phyloP scores from a whole-genome alignment of 2,888 invertebrate genomes.

The Drosophila mulleri region DNA sequence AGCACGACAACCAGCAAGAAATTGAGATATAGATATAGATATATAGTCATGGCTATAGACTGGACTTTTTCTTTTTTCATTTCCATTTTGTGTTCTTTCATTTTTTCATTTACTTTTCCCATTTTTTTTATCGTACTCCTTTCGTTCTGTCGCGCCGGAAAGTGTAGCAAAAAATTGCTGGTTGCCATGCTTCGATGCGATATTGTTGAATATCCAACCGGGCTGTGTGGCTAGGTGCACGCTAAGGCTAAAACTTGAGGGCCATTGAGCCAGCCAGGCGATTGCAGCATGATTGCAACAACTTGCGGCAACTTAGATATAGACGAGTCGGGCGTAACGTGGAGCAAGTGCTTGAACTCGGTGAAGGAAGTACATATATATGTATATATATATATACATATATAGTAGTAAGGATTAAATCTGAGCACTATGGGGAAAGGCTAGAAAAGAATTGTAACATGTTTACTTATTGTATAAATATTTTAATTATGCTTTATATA shows the following conservation, averaged over 20 bases:
- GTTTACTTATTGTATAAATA: too few relatives aligned
- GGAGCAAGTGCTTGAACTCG: background rate
- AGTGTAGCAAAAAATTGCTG: constrained; percentile 17
- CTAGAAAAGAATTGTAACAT: too few relatives aligned
- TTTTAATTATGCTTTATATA: too few relatives aligned
- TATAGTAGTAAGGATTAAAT: background rate
- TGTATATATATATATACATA: background rate
- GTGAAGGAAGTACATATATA: too few relatives aligned
- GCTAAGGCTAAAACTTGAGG: constrained; percentile 45
- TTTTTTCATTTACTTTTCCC: background rate
- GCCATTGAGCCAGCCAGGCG: constrained; percentile 27
- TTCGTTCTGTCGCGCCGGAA: constrained; percentile 39
- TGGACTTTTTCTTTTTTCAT: background rate
- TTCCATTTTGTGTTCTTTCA: background rate
- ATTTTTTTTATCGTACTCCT: background rate
- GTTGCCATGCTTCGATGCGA: constrained; percentile 41
- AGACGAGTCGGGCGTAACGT: background rate
- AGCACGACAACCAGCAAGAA: constrained; percentile 60
- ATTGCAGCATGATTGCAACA: constrained; percentile 41
- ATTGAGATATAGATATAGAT: constrained; percentile 51
- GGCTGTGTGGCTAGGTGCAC: constrained; percentile 36
- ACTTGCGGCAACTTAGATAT: constrained; percentile 18
- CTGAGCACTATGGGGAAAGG: background rate
- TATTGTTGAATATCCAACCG: constrained; percentile 34
- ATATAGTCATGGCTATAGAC: constrained; percentile 44